These are phyloP conservation scores for Catharus bicknelli DNA, from an alignment of 2,113 vertebrate species.

Conservation along the genomic window DNA sequence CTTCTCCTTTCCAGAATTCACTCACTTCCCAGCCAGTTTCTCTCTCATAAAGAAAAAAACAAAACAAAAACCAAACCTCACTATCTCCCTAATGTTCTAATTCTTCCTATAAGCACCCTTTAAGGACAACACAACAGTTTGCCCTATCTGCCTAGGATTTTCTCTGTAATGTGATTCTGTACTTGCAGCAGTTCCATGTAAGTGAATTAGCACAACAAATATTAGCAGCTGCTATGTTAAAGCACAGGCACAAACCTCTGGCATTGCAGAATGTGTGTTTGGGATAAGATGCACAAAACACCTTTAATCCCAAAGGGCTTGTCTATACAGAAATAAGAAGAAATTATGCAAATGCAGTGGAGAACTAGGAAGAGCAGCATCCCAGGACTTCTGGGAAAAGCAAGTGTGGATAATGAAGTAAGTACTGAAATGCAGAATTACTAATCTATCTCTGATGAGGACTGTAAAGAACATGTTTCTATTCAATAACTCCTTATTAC, in stretches of 20 bases:
- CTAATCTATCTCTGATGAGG: not conserved
- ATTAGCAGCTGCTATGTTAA: not conserved
- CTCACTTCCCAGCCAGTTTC: not conserved
- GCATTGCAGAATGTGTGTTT: not conserved
- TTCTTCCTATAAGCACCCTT: not conserved
- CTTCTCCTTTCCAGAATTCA: not conserved
- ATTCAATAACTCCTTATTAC: not conserved
- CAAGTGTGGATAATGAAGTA: not conserved
- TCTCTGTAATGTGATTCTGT: not conserved
- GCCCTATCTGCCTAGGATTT: not conserved
- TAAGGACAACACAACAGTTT: not conserved
- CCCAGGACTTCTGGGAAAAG: not conserved
- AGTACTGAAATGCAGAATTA: not conserved
- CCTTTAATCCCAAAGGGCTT: not conserved
- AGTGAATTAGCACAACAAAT: not conserved
- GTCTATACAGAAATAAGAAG: not conserved
- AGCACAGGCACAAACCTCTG: not conserved
- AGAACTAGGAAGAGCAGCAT: not conserved
- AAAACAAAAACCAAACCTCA: fast-evolving
- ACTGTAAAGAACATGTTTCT: not conserved
- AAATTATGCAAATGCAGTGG: not conserved
- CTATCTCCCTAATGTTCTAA: not conserved
- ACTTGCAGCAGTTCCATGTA: not conserved
- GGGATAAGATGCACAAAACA: not conserved
- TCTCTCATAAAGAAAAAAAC: not conserved